phyloP scores from a whole-genome alignment of 1,140 invertebrate genomes.

The Theocolax elegans region DNA sequence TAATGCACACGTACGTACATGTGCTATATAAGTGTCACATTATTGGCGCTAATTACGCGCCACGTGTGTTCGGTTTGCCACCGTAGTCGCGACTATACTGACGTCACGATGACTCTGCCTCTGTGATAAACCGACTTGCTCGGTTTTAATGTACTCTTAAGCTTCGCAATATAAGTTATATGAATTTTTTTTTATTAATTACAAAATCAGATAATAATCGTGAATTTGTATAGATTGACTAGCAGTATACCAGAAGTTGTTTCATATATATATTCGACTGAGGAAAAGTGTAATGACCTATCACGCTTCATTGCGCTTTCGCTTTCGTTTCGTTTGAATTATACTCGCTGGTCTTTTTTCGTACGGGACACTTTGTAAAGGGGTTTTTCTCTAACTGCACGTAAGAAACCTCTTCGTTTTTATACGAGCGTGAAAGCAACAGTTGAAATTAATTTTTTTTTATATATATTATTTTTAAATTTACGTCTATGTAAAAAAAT shows the following conservation, averaged over 20 bases:
- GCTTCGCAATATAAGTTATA: too few relatives aligned
- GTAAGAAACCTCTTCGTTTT: too few relatives aligned
- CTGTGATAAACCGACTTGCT: background rate
- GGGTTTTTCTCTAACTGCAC: background rate
- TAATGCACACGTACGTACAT: constrained; percentile 7
- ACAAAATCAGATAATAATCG: constrained; percentile 5
- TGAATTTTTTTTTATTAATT: too few relatives aligned
- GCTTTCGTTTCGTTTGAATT: background rate
- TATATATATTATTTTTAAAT: too few relatives aligned
- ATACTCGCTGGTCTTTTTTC: background rate
- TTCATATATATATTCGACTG: background rate
- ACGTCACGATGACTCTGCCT: constrained; percentile 16
- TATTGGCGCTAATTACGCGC: constrained; percentile 18
- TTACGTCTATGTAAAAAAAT: too few relatives aligned
- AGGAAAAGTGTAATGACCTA: constrained; percentile 14
- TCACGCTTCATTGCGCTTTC: constrained; percentile 3
- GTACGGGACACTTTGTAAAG: background rate
- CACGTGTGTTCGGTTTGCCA: constrained; percentile 14
- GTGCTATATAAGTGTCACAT: background rate
- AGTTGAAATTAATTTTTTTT: too few relatives aligned
- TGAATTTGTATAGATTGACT: constrained; percentile 27
- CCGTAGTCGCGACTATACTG: background rate
- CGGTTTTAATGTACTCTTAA: too few relatives aligned
- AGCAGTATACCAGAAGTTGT: background rate
- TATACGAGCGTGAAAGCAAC: too few relatives aligned